These are phyloP conservation scores for Noctua janthina DNA, from an alignment of 2,888 invertebrate species.

Conservation along the genomic window DNA sequence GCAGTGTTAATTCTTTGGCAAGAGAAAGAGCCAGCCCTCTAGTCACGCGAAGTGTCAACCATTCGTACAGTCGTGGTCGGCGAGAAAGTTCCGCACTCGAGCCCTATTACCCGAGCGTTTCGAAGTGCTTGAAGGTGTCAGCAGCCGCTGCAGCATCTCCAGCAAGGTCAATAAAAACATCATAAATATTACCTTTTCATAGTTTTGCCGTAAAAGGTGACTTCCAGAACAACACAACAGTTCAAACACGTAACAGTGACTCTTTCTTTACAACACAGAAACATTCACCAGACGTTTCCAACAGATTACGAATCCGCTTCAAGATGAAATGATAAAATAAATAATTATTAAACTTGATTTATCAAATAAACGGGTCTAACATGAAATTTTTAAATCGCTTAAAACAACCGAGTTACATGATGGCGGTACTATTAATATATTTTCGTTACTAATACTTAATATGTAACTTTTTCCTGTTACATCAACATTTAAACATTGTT, in stretches of 20 bases:
- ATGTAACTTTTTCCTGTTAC: constrained; percentile 11
- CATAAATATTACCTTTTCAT: not conserved
- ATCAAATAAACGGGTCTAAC: not conserved
- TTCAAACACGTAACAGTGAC: not conserved
- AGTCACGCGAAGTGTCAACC: not conserved
- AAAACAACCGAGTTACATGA: not conserved
- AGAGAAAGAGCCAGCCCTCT: not conserved
- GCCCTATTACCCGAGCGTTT: not conserved
- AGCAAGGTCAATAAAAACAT: not conserved
- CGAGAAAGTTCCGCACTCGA: not conserved
- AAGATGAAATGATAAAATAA: not conserved
- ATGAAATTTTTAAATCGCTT: not conserved
- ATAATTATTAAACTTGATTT: not conserved
- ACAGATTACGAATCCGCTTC: not conserved
- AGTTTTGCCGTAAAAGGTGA: too few species aligned
- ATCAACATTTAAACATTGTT: not conserved
- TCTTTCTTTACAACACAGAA: not conserved
- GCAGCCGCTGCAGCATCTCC: not conserved
- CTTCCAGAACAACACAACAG: not conserved
- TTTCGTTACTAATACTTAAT: not conserved
- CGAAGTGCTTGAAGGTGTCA: not conserved
- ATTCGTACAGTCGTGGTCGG: not conserved
- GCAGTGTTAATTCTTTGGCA: not conserved
- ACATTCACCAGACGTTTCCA: not conserved
- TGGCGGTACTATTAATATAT: not conserved